These are phyloP conservation scores for Pandemis heparana DNA, from an alignment of 2,888 invertebrate species.

Conservation along the genomic window DNA sequence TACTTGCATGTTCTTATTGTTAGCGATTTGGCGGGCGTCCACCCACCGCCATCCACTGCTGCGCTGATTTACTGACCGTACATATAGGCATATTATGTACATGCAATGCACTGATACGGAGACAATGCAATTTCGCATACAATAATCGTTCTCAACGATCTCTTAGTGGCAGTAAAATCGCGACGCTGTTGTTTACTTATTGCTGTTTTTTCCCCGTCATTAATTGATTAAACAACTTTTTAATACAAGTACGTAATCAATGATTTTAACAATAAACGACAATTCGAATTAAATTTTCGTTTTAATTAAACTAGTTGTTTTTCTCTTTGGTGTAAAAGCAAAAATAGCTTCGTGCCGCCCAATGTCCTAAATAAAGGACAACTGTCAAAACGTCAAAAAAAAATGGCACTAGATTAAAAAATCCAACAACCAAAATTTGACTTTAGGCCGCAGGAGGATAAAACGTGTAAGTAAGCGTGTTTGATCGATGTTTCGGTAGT, in stretches of 20 bases:
- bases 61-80: conserved; percentile 20
- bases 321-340: neutral
- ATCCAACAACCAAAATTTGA: too few relatives aligned
- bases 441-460: too few relatives aligned
- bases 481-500: neutral
- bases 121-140: neutral
- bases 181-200: neutral
- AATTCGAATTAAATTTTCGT: too few relatives aligned
- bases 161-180: neutral
- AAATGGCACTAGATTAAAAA: too few relatives aligned
- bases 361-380: too few relatives aligned
- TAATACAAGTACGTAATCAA: too few relatives aligned
- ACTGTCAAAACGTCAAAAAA: too few relatives aligned
- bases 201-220: neutral
- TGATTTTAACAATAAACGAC: too few relatives aligned
- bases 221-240: neutral
- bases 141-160: neutral
- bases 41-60: conserved; percentile 28
- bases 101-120: neutral
- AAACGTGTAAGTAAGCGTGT: neutral
- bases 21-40: conserved; percentile 36
- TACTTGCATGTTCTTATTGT: conserved; percentile 32
- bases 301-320: neutral
- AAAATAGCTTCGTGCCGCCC: too few relatives aligned
- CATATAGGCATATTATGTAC: neutral